These are phyloP conservation scores for Ginglymostoma cirratum DNA, from an alignment of 2,113 vertebrate genomes.

Conservation along the genomic window DNA sequence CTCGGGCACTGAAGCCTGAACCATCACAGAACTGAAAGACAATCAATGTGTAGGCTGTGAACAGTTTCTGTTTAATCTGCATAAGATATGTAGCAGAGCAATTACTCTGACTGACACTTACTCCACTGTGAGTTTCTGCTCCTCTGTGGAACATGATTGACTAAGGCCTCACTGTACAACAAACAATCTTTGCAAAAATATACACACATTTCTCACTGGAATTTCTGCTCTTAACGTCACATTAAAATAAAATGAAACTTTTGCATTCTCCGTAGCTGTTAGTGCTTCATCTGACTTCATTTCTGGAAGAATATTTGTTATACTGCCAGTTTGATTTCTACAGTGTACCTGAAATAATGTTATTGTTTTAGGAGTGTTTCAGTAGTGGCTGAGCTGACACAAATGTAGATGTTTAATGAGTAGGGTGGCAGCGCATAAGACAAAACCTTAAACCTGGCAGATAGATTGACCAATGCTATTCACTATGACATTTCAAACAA, in stretches of 20 bases:
- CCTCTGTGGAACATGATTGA: constrained; percentile 12
- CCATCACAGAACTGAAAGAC: constrained; percentile 22
- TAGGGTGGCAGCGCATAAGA: background rate
- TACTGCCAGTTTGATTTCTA: background rate
- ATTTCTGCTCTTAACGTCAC: constrained; percentile 5
- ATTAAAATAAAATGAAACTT: background rate
- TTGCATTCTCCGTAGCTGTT: background rate
- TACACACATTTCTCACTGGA: background rate
- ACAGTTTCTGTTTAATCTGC: constrained; percentile 25
- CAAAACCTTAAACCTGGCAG: background rate
- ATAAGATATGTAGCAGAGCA: constrained; percentile 19
- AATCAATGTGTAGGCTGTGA: constrained; percentile 20
- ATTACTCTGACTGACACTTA: constrained; percentile 25
- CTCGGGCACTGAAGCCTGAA: background rate
- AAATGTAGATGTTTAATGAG: background rate
- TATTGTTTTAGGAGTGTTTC: background rate
- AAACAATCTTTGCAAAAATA: constrained; percentile 24
- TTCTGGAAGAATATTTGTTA: background rate
- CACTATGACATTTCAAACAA: background rate
- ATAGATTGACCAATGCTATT: background rate
- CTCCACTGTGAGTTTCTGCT: constrained; percentile 11
- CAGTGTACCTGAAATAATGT: background rate
- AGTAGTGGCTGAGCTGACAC: background rate
- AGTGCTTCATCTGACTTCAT: background rate
- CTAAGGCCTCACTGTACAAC: constrained; percentile 17